These are phyloP conservation scores for Campylomormyrus numenius DNA, from an alignment of 2,113 vertebrate species.

Conservation along the genomic window DNA sequence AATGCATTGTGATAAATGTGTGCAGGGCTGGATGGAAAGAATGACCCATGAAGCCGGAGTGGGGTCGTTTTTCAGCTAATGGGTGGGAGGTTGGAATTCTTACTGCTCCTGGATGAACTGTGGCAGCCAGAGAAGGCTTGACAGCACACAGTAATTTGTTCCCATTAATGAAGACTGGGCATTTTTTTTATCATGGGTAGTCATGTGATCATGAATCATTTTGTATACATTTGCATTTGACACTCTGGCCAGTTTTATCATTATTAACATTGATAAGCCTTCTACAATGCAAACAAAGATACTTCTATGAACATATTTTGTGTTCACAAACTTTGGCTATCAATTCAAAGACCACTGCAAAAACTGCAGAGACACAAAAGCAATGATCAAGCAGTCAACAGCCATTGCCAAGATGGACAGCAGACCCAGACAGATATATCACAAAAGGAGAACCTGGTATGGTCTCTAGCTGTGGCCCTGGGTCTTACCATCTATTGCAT, in stretches of 20 bases:
- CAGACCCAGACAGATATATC: neutral
- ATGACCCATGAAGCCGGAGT: neutral
- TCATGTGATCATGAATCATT: neutral
- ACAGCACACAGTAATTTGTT: neutral
- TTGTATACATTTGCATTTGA: neutral
- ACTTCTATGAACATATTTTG: neutral
- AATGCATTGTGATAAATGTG: neutral
- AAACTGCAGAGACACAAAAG: neutral
- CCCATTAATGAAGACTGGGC: neutral
- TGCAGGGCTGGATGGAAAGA: neutral
- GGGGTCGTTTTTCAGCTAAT: neutral
- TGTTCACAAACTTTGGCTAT: neutral
- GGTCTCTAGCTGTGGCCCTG: neutral
- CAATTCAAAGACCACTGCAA: neutral
- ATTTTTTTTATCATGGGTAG: neutral
- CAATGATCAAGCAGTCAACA: neutral
- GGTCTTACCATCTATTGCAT: neutral
- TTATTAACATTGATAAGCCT: neutral
- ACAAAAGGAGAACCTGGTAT: neutral
- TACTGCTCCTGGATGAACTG: neutral
- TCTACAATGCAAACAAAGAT: neutral
- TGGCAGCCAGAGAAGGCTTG: neutral
- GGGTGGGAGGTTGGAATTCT: neutral
- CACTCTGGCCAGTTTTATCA: neutral
- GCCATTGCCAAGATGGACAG: neutral